Evolutionary conservation across 37 sponge, comb jelly and placozoan species (phyloP).

Genomic region (Bolinopsis microptera): DNA sequence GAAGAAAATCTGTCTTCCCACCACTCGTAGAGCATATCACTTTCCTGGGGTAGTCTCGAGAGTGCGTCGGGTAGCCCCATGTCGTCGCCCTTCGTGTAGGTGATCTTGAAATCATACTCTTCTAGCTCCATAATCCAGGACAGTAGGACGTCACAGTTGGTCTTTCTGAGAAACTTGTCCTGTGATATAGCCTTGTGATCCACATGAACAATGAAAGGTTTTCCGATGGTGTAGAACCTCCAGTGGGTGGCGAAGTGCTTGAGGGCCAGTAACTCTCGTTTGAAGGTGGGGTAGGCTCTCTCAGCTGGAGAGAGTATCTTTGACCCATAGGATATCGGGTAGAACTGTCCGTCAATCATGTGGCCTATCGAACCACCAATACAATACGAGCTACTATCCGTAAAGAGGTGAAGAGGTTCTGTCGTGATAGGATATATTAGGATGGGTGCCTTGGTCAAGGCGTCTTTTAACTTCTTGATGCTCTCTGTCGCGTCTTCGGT

Average conservation of each 20-base stretch:
- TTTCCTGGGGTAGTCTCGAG: neutral
- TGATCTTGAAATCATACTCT: neutral
- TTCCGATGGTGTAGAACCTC: neutral
- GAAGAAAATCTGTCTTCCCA: neutral
- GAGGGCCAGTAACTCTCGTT: neutral
- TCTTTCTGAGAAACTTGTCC: neutral
- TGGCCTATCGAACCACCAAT: neutral
- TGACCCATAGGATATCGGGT: neutral
- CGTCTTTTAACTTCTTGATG: neutral
- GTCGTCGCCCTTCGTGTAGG: neutral
- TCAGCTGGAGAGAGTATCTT: neutral
- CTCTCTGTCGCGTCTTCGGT: neutral
- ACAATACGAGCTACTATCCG: neutral
- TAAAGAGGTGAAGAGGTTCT: neutral
- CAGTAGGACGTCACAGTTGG: neutral
- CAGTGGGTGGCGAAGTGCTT: neutral
- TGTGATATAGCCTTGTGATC: neutral
- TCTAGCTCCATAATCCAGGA: neutral
- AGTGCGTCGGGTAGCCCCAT: neutral
- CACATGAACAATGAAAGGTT: neutral
- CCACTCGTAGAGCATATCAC: neutral
- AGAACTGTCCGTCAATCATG: neutral
- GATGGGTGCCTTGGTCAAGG: neutral
- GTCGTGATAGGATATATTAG: neutral
- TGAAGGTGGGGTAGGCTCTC: neutral